Conservation (phyloP, 2,797 vertebrate genomes). For the Danio choprae region DNA sequence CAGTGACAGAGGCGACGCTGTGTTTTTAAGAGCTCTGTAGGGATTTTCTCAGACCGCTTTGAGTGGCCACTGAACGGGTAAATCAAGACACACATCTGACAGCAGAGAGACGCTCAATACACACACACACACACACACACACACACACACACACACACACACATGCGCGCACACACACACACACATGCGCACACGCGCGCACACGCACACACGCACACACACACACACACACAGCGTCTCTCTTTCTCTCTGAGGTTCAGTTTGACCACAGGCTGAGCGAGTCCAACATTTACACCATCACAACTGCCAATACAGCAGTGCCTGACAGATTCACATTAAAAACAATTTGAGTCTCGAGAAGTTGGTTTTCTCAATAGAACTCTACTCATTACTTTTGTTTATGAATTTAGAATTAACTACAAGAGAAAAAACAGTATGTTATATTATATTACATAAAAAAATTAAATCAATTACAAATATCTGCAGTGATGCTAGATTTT, state of each 20-base stretch:
- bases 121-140: neutral
- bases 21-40: constrained; percentile 31
- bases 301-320: constrained; percentile 12
- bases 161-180: constrained; percentile 47
- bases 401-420: no score
- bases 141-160: neutral
- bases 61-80: constrained; percentile 43
- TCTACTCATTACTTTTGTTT: no score
- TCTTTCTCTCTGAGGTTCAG: neutral
- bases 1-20: neutral
- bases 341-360: neutral
- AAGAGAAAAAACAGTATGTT: no score
- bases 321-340: constrained; percentile 3
- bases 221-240: neutral
- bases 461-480: no score
- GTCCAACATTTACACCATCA: constrained; percentile 28
- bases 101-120: no score
- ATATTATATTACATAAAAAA: no score
- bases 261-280: constrained; percentile 20
- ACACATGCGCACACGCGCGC: constrained; percentile 1
- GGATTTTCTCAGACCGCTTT: constrained; percentile 32
- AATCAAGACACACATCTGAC: constrained; percentile 45
- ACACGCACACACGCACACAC: neutral
- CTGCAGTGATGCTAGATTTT: no score
- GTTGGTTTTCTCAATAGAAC: neutral